Evolutionary conservation across 1,140 invertebrate species (phyloP).

Genomic region (Thaumetopoea pityocampa): DNA sequence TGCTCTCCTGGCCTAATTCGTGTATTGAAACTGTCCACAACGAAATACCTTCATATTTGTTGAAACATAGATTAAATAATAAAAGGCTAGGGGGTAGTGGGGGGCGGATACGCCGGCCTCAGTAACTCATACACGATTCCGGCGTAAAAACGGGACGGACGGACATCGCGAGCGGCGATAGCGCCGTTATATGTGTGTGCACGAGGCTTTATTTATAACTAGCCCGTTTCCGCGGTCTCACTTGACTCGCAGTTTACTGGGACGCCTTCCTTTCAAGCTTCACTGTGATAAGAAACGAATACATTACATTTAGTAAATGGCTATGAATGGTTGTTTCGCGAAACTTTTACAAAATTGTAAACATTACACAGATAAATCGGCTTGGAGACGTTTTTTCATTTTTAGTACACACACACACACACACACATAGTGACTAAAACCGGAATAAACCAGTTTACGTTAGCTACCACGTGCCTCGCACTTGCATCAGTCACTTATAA

Average conservation of each 20-base stretch:
- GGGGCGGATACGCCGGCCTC: slow-evolving; percentile 37
- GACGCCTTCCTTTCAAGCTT: too few species aligned
- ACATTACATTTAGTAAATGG: too few species aligned
- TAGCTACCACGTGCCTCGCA: too few species aligned
- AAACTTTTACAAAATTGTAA: too few species aligned
- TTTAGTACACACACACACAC: too few species aligned
- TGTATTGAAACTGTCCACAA: slow-evolving; percentile 13
- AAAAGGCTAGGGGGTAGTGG: slow-evolving; percentile 28
- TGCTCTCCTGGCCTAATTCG: slow-evolving; percentile 14
- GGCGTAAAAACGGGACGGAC: slow-evolving; percentile 42
- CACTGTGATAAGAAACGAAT: too few species aligned
- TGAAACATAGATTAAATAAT: slow-evolving; percentile 20
- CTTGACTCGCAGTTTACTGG: slow-evolving; percentile 9
- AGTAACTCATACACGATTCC: slow-evolving; percentile 55
- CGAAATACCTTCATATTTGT: slow-evolving; percentile 19
- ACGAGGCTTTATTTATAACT: slow-evolving; percentile 35
- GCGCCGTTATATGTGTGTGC: slow-evolving; percentile 24
- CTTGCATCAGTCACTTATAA: too few species aligned
- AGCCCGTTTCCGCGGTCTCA: slow-evolving; percentile 26
- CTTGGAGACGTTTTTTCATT: too few species aligned
- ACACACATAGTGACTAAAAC: too few species aligned
- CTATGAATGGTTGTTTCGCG: too few species aligned
- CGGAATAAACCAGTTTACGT: too few species aligned
- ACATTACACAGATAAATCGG: too few species aligned
- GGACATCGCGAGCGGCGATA: slow-evolving; percentile 35